Evolutionary conservation across 2,888 invertebrate species (phyloP), one percentile per base, ranked within the genome.

Genomic region (Odontothrips loti): DNA sequence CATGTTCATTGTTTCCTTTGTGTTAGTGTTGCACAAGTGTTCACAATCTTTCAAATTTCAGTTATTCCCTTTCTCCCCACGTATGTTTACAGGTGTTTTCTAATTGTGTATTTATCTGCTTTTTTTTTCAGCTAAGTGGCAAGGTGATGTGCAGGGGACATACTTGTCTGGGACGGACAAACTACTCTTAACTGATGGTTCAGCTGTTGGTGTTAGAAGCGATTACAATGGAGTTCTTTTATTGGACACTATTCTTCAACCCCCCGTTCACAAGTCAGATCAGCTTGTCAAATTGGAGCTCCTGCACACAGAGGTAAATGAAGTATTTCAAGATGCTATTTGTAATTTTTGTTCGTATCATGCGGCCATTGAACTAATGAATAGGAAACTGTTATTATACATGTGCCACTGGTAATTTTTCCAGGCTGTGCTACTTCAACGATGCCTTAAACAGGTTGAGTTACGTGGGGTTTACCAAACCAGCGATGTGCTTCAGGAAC

Each of bases 151-250:
- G 83, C 91, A 91, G 85, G 93, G 94, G 84, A 91, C 91, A 86
- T 95, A 94, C 87, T 91, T 94, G 87, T 89, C 92, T 0, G 93
- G 93, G 83, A 92, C 94, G 86, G 96, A 96, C 87, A 92, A 95
- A 87, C 91, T 96, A 84, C 90, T 96, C 84, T 93, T 96, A 86
- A 94, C 94, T 89, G 94, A 96, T 89, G 93, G 92, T 84, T 91
- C 91, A 85, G 93, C 93, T 83, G 90, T 97, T 84, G 95, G 96
- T 83, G 92, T 96, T 83, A 91, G 97, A 82, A 93, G 94, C 81
- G 96, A 97, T 88, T 95, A 96, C 87, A 96, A 96, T 89, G 96
- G 97, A 83, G 95, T 96, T 81, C 89, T 97, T 81, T 89, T 97
- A 82, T 89, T 97, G 85, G 96, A 96, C 86, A 96, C 96, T 80